Conservation (phyloP, 2,113 vertebrate species). For the Xenopus laevis region DNA sequence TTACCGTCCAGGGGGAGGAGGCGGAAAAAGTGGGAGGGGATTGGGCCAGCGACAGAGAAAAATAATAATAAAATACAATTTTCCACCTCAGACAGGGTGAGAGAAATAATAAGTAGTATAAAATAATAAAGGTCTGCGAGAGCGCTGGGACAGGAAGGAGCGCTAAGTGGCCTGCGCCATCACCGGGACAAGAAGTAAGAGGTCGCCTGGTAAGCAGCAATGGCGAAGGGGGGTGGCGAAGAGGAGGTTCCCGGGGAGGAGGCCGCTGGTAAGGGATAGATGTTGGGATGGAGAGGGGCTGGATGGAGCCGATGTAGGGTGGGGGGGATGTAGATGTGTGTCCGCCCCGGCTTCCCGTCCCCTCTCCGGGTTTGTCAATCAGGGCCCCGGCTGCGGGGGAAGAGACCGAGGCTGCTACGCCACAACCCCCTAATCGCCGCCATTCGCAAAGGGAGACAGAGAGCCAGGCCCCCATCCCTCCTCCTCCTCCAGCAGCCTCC, state of each 20-base stretch:
- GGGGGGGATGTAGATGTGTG: constrained; percentile 22
- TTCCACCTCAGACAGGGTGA: background rate
- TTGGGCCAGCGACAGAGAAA: constrained; percentile 14
- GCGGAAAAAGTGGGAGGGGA: constrained; percentile 21
- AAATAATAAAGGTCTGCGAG: background rate
- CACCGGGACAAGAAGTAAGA: background rate
- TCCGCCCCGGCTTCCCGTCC: constrained; percentile 24
- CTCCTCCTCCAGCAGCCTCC: too few relatives aligned
- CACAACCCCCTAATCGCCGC: constrained; percentile 73
- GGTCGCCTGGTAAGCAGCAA: constrained; percentile 27
- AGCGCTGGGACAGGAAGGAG: background rate
- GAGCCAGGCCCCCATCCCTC: constrained; percentile 55
- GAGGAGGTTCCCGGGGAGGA: constrained; percentile 37
- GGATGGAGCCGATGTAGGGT: constrained; percentile 32
- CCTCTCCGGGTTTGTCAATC: constrained; percentile 20
- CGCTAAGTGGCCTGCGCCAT: background rate
- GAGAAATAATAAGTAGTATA: background rate
- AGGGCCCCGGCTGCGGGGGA: constrained; percentile 66
- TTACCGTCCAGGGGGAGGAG: constrained; percentile 16
- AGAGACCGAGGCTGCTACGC: constrained; percentile 85
- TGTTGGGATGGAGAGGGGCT: constrained; percentile 17
- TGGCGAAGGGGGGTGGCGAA: constrained; percentile 9
- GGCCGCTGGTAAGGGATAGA: constrained; percentile 1
- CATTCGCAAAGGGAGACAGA: constrained; percentile 57
- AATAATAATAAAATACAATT: constrained; percentile 38